Percentiles rank a stretch among this genome's conserved stretches.
Conservation (phyloP, 2,113 vertebrate species). For the Anguilla japonica region DNA sequence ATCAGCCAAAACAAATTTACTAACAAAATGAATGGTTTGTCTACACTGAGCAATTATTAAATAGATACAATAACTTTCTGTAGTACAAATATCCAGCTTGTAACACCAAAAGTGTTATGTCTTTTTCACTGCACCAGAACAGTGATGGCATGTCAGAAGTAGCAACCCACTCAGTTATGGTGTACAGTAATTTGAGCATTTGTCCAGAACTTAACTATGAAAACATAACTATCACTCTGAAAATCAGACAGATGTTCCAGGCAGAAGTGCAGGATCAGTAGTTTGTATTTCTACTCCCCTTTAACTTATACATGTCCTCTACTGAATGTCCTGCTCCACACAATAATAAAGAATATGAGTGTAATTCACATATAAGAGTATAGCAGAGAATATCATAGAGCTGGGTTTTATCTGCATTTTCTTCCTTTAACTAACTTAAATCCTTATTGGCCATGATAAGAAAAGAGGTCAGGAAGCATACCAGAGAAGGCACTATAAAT, state of each 20-base stretch:
- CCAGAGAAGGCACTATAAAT: slow-evolving; percentile 38
- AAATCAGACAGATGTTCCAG: background rate
- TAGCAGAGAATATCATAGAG: background rate
- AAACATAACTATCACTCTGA: background rate
- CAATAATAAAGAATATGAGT: background rate
- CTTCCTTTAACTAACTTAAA: slow-evolving; percentile 26
- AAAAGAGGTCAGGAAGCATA: slow-evolving; percentile 5
- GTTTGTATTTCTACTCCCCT: background rate
- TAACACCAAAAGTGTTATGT: background rate
- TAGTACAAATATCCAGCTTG: background rate
- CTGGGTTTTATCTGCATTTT: background rate
- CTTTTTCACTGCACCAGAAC: background rate
- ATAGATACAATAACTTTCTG: too few relatives aligned
- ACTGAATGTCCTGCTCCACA: background rate
- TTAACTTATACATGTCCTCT: background rate
- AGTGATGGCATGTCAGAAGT: background rate
- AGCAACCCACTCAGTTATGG: background rate
- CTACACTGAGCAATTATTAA: too few relatives aligned
- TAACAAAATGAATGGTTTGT: too few relatives aligned
- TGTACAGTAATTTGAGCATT: background rate
- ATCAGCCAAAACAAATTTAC: background rate
- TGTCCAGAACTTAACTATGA: background rate
- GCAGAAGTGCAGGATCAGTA: background rate
- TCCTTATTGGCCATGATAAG: slow-evolving; percentile 45
- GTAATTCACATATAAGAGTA: background rate